Evolutionary conservation across 2,888 invertebrate genomes (phyloP).

Genomic region (Chouioia cunea): DNA sequence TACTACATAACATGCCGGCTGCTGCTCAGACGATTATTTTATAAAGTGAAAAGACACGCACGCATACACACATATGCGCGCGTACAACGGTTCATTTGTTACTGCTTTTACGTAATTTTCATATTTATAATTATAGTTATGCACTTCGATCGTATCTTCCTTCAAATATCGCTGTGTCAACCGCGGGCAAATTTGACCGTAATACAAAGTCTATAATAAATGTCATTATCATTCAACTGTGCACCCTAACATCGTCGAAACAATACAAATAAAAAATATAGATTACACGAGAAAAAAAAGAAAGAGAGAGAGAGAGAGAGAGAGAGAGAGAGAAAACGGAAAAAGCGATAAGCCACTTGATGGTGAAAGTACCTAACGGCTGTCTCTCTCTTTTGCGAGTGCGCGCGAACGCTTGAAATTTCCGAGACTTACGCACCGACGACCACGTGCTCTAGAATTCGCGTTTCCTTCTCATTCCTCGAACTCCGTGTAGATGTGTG

Average conservation of each 20-base stretch:
- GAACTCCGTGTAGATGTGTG: neutral
- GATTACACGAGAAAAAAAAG: no score
- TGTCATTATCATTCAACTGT: no score
- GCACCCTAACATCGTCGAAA: no score
- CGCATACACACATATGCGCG: neutral
- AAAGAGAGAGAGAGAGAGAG: neutral
- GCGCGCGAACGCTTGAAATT: slow-evolving; percentile 22
- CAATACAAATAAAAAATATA: no score
- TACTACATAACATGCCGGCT: neutral
- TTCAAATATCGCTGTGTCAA: no score
- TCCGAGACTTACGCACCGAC: neutral
- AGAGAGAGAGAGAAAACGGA: neutral
- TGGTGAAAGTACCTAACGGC: slow-evolving; percentile 32
- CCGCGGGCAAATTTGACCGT: no score
- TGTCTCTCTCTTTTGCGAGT: slow-evolving; percentile 3
- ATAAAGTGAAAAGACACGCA: slow-evolving; percentile 17
- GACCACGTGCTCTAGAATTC: slow-evolving; percentile 33
- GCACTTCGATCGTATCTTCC: no score
- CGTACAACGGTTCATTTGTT: no score
- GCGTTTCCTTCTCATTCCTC: slow-evolving; percentile 19
- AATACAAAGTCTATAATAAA: no score
- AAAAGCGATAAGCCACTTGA: neutral
- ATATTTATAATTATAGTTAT: neutral
- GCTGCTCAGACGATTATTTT: slow-evolving; percentile 13
- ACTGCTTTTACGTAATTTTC: neutral